A percentile compares a stretch with the other conserved stretches of the same genome.
Conservation (phyloP, 2,113 vertebrate species). For the Leucosticte australis region DNA sequence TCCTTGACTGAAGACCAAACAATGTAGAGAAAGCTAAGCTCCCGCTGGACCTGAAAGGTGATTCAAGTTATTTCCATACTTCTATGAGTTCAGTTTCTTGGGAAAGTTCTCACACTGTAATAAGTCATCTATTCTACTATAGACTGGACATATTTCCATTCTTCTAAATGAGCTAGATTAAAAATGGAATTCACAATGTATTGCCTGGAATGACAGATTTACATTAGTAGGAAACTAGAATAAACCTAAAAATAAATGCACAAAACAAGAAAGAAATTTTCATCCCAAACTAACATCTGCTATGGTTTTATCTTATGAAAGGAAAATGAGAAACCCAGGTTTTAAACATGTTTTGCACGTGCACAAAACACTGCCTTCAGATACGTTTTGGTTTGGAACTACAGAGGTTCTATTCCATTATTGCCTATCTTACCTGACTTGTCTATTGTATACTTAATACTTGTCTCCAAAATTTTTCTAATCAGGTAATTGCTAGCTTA, state of each 20-base stretch:
- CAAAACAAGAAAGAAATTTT: neutral
- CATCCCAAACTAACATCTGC: neutral
- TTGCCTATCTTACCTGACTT: constrained; percentile 40
- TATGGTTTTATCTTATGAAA: neutral
- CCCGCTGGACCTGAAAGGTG: neutral
- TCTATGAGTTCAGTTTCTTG: neutral
- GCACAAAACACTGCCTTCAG: neutral
- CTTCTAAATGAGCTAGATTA: neutral
- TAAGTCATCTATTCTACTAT: neutral
- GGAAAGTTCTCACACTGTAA: neutral
- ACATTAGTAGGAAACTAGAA: neutral
- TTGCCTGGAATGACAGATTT: neutral
- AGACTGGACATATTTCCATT: neutral
- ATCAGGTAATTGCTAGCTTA: constrained; percentile 71
- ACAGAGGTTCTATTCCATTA: constrained; percentile 45
- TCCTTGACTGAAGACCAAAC: neutral
- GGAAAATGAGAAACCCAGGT: neutral
- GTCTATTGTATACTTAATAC: constrained; percentile 53
- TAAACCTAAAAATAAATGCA: neutral
- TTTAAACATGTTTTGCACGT: neutral
- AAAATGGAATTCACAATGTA: neutral
- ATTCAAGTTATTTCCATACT: neutral
- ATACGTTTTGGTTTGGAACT: constrained; percentile 37
- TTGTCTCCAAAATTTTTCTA: constrained; percentile 54
- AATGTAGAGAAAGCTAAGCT: neutral